A percentile compares a stretch with the other conserved stretches of the same genome.
Evolutionary conservation across 2,113 vertebrate genomes (phyloP).

Genomic region (Mugil cephalus): DNA sequence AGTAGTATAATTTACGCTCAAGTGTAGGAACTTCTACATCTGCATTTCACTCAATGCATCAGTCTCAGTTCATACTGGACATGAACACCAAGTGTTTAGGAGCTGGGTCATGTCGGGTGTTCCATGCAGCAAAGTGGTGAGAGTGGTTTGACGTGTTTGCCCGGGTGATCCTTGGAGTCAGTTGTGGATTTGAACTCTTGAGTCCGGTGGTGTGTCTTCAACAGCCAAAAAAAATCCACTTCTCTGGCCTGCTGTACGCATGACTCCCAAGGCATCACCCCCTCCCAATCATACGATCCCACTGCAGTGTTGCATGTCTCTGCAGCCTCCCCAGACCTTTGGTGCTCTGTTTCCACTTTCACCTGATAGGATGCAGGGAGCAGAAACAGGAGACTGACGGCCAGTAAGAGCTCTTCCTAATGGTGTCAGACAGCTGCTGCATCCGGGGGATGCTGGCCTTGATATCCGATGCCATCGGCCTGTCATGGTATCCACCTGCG

Average conservation of each 20-base stretch:
- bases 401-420: slow-evolving; percentile 25
- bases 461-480: slow-evolving; percentile 15
- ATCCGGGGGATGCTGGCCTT: slow-evolving; percentile 19
- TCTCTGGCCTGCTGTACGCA: not conserved
- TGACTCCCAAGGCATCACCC: not conserved
- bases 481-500: not conserved
- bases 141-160: not conserved
- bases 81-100: not conserved
- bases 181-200: not conserved
- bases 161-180: not conserved
- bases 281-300: slow-evolving; percentile 23
- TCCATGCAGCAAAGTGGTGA: slow-evolving; percentile 4
- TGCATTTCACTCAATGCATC: not conserved
- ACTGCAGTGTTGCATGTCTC: slow-evolving; percentile 27
- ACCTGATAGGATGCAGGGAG: slow-evolving; percentile 24
- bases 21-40: slow-evolving; percentile 12
- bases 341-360: slow-evolving; percentile 72
- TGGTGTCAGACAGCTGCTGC: slow-evolving; percentile 51
- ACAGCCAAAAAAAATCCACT: not conserved
- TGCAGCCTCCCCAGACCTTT: slow-evolving; percentile 8
- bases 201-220: no score
- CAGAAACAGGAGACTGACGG: slow-evolving; percentile 47
- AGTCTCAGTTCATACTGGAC: not conserved
- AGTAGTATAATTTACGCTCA: no score
- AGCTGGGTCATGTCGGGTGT: not conserved